Evolutionary conservation across 2,888 invertebrate genomes (phyloP), one percentile per base, ranked within the genome.

Genomic region (Drosophila tripunctata): DNA sequence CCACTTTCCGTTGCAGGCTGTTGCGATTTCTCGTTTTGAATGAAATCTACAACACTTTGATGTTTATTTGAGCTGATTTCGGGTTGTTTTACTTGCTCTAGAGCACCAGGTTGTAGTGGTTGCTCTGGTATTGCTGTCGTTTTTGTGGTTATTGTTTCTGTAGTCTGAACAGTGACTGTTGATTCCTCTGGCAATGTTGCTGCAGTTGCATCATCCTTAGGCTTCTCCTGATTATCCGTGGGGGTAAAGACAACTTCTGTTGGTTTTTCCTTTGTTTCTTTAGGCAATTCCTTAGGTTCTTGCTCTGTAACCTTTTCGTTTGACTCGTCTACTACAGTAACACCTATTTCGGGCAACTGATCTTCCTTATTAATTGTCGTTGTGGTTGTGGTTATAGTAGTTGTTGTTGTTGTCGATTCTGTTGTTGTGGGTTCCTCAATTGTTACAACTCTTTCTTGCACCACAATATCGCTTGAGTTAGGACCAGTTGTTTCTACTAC

Each of bases 1-100:
- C 67, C 54, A 6, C 12, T 33, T 36, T 33, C 17, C 1, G 73
- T 45, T 3, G 36, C 15, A 27, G 40, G 30, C 21, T 51, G 50
- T 8, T 38, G 51, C 0, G 12, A 14, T 41, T 69, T 80, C 40
- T 89, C 89, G 0, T 56, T 48, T 7, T 83, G 65, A 48, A 89
- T 77, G 10, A 90, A 90, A 40, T 86, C 87, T 0, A 70, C 80
- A 17, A 82, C 70, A 0, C 77, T 69, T 51, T 86, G 68, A 30
- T 80, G 71, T 36, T 77, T 67, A 22, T 75, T 65, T 7, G 60
- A 12, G 3, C 15, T 22, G 1, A 15, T n/a, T 35, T 44, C 35
- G 0, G 67, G 56, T 15, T 57, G 40, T 15, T 10, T 41, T 0
- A 71, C 40, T 15, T 57, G 61, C 21, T 79, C 74, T 1, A 68